A percentile compares a stretch with the other conserved stretches of the same genome.
phyloP scores from a whole-genome alignment of 2,888 invertebrate genomes.

The Lithophane leautieri region DNA sequence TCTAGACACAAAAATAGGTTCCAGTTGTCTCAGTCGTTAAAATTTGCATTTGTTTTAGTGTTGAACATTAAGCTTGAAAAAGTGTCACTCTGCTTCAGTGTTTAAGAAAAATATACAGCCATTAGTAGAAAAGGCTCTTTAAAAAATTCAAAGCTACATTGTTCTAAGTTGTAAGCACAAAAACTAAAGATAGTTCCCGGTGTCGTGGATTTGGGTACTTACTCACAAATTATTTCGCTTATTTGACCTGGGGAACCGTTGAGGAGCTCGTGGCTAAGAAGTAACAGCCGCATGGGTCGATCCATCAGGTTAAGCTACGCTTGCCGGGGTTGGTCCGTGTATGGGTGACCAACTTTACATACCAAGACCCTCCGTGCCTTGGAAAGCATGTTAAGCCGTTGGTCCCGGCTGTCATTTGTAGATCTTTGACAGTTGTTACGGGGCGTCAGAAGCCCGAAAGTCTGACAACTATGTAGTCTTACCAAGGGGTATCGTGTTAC shows the following conservation, averaged over 20 bases:
- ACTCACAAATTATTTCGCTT: background rate
- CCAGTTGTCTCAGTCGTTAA: conserved; percentile 25
- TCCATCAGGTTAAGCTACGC: too few species aligned
- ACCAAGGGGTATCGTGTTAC: too few species aligned
- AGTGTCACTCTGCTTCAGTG: background rate
- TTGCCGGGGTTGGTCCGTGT: too few species aligned
- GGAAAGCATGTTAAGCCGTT: too few species aligned
- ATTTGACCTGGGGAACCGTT: background rate
- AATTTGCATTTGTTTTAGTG: conserved; percentile 48
- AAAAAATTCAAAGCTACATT: background rate
- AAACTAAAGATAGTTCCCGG: background rate
- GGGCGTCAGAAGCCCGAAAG: too few species aligned
- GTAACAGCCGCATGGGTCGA: too few species aligned
- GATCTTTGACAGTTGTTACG: too few species aligned
- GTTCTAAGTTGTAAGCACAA: background rate
- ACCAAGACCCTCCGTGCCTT: too few species aligned
- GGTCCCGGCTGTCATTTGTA: too few species aligned
- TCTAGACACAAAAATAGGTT: conserved; percentile 36
- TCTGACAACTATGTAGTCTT: too few species aligned
- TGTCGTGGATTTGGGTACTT: background rate
- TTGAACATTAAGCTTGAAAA: conserved; percentile 7
- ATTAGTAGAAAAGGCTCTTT: background rate
- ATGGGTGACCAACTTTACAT: too few species aligned
- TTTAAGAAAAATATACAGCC: background rate
- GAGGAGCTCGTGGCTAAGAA: too few species aligned